A percentile compares a stretch with the other conserved stretches of the same genome.
Conservation (phyloP, 2,888 invertebrate genomes). For the Phymatocera aterrima region DNA sequence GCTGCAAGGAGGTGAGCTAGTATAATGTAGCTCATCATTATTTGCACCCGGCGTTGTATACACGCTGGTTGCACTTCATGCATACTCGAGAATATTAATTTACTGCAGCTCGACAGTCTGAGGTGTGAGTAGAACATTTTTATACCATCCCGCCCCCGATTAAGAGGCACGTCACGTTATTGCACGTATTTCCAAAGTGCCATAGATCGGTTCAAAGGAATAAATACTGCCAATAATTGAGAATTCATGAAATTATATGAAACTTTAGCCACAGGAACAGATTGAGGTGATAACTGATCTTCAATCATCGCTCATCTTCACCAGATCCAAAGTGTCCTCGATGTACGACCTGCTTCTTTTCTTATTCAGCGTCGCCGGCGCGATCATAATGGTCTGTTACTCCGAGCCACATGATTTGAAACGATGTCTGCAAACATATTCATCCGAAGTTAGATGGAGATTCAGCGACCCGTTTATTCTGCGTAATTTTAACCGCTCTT, state of each 20-base stretch:
- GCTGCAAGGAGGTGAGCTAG: conserved; percentile 87
- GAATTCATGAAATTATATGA: background rate
- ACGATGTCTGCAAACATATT: background rate
- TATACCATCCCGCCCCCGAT: conserved; percentile 9
- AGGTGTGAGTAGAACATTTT: background rate
- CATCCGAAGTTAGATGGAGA: background rate
- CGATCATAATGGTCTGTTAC: background rate
- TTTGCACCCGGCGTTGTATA: background rate
- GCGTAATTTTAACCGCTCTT: background rate
- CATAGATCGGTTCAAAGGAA: background rate
- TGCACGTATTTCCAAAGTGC: background rate
- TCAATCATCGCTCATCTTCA: background rate
- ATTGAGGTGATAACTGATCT: background rate
- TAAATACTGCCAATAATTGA: background rate
- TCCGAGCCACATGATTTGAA: background rate
- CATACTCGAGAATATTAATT: conserved; percentile 16
- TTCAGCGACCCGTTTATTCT: background rate
- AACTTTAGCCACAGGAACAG: background rate
- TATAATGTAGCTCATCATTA: conserved; percentile 14
- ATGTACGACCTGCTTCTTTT: background rate
- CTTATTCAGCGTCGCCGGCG: too few species aligned
- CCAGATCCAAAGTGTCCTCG: background rate
- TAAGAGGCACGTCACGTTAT: background rate
- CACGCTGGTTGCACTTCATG: background rate
- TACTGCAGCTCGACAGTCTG: conserved; percentile 6